Evolutionary conservation across 2,113 vertebrate genomes (phyloP).

Genomic region (Pterophyllum scalare): DNA sequence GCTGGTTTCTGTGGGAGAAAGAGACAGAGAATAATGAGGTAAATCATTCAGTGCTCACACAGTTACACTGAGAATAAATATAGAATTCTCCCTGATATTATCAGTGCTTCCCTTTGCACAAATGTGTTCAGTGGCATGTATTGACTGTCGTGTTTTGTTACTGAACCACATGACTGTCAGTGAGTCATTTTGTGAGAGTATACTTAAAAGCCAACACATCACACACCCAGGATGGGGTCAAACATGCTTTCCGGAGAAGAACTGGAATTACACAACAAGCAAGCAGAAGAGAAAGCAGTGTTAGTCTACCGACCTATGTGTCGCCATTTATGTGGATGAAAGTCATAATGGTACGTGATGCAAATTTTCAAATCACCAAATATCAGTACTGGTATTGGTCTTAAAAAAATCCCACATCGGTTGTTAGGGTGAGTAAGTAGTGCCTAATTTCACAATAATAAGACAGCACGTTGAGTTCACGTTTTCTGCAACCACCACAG

Average conservation of each 20-base stretch:
- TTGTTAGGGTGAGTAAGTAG: not conserved
- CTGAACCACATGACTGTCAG: not conserved
- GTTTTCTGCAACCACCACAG: not conserved
- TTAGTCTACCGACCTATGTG: not conserved
- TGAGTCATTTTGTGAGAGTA: conserved; percentile 10
- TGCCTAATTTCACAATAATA: not conserved
- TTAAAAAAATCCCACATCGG: not conserved
- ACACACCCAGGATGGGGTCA: not conserved
- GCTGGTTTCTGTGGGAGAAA: conserved; percentile 92
- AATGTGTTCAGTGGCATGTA: not conserved
- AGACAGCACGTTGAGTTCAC: not conserved
- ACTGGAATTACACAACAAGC: no score
- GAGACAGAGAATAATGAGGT: not conserved
- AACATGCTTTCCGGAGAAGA: not conserved
- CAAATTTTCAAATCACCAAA: not conserved
- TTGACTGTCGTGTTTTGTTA: not conserved
- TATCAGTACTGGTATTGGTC: not conserved
- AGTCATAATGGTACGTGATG: not conserved
- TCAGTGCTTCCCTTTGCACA: not conserved
- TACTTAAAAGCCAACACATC: not conserved
- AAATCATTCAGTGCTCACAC: not conserved
- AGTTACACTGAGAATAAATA: not conserved
- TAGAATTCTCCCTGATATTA: not conserved
- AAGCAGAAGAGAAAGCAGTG: no score
- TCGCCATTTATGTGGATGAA: not conserved